Percentiles rank a stretch among this genome's conserved stretches.
phyloP scores from a whole-genome alignment of 1,140 invertebrate genomes.

The Orius insidiosus region DNA sequence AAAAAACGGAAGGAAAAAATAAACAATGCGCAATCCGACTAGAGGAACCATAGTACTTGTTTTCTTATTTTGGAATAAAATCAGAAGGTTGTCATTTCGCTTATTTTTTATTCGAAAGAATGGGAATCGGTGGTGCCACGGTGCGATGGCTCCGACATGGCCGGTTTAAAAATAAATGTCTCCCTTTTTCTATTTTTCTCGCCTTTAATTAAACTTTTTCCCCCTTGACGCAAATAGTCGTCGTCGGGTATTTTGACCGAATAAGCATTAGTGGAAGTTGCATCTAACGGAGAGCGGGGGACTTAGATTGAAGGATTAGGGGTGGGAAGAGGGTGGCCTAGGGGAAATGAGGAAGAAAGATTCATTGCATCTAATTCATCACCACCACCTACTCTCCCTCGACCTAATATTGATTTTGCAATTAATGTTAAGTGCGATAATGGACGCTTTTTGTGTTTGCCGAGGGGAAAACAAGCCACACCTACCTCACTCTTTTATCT shows the following conservation, averaged over 20 bases:
- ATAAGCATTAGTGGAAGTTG: background rate
- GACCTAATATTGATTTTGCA: conserved; percentile 21
- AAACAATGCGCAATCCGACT: too few species aligned
- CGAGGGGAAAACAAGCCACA: conserved; percentile 3
- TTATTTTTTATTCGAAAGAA: background rate
- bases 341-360: conserved; percentile 18
- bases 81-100: too few species aligned
- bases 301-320: conserved; percentile 8
- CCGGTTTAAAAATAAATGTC: background rate
- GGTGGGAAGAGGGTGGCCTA: background rate
- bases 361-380: conserved; percentile 20
- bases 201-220: too few species aligned
- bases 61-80: too few species aligned
- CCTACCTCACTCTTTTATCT: background rate
- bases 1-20: background rate
- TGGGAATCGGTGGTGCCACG: background rate
- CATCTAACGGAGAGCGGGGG: background rate
- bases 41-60: too few species aligned
- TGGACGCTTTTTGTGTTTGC: conserved; percentile 9
- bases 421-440: conserved; percentile 22
- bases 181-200: background rate
- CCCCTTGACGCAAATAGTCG: too few species aligned
- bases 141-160: background rate
- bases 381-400: conserved; percentile 5
- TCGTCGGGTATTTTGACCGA: too few species aligned